Base-by-base conservation (phyloP, 2,113 vertebrate genomes). In the Platysternon megacephalum region DNA sequence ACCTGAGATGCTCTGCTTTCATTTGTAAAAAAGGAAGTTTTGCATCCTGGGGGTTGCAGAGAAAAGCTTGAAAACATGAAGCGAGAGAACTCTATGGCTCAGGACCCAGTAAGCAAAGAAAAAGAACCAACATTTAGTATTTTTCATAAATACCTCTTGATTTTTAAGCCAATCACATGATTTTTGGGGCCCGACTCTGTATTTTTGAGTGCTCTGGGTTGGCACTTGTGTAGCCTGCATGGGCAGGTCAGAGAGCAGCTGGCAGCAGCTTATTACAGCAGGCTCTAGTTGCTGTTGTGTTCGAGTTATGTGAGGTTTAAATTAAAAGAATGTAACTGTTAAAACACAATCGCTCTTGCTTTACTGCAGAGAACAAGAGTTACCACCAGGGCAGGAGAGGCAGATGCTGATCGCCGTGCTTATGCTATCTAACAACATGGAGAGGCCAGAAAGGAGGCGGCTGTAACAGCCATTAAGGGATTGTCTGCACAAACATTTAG, bases 31-130 rank as follows among this genome's bases (percentile, higher is more conserved):
- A 52, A 19, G 17, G 51, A 52, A 52, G 17, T 52, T 52, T 52
- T 61, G 14, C 24, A 12, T 44, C 74, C 24, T 44, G 21, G 24
- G 6, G 13, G 83, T 49, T 52, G 32, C 21, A 48, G 56, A 48
- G 44, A 61, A 48, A n/a, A 48, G 12, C 44, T 49, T n/a, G 44
- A 26, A 52, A 79, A 65, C 5, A 8, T 2, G 28, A 39, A 79
- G n/a, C 39, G 88, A 91, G 79, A 56, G 83, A 91, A 53, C 56
- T 91, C 87, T 65, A n/a, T 88, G 88, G 82, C 12, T 32, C 39
- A 85, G 85, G 79, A 91, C 89, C 49, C 11, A 3, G 1, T 92
- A 89, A 82, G 56, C 85, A 85, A 94, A 86, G 68, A 53, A 46
- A 92, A 95, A 53, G 6, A 88, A 85, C 88, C 91, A 48, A 51